Conservation (phyloP, 2,113 vertebrate genomes). For the Burhinus oedicnemus region DNA sequence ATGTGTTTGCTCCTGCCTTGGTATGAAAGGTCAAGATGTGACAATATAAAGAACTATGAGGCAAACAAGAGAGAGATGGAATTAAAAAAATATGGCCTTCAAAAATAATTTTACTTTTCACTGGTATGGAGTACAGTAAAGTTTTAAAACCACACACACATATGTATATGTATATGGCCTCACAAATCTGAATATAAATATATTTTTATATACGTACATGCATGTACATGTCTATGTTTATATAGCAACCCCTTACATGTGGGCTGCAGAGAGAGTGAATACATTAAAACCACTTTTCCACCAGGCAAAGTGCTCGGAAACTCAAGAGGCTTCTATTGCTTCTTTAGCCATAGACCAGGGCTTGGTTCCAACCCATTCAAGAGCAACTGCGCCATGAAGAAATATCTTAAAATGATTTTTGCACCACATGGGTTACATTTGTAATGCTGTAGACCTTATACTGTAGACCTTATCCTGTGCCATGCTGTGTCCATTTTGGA, state of each 20-base stretch:
- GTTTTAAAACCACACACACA: background rate
- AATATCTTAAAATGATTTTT: background rate
- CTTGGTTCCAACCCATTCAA: background rate
- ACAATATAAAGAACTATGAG: background rate
- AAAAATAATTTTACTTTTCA: background rate
- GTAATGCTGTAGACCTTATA: background rate
- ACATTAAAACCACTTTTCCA: background rate
- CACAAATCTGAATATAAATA: background rate
- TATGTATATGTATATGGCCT: background rate
- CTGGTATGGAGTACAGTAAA: background rate
- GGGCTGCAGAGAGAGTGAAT: background rate
- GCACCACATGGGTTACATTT: fast-evolving
- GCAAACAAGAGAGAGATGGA: background rate
- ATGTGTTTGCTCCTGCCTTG: background rate
- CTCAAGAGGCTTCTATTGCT: background rate
- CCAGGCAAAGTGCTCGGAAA: background rate
- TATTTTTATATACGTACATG: background rate
- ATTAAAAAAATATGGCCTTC: background rate
- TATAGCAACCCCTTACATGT: background rate
- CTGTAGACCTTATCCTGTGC: fast-evolving
- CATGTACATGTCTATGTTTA: no score
- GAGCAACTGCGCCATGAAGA: background rate
- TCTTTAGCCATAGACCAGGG: background rate
- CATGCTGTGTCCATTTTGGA: background rate
- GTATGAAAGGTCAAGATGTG: background rate